Conservation (phyloP, 2,888 invertebrate species). For the Amphipyra berbera region DNA sequence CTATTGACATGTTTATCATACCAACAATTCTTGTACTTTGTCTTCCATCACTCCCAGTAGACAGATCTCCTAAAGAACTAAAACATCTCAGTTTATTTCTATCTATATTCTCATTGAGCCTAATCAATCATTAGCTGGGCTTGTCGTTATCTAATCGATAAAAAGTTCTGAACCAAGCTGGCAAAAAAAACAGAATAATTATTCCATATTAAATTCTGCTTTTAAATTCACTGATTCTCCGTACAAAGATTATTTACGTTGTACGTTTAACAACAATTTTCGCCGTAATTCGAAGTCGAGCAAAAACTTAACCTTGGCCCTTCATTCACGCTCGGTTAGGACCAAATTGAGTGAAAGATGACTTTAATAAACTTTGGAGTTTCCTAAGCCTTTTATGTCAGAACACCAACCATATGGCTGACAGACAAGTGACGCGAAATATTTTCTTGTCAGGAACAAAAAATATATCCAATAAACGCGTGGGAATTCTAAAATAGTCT, state of each 20-base stretch:
- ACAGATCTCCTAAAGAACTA: no score
- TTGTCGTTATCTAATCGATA: no score
- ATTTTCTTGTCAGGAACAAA: conserved; percentile 13
- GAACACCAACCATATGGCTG: conserved; percentile 35
- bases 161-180: no score
- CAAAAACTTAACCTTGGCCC: conserved; percentile 60
- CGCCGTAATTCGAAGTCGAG: conserved; percentile 15
- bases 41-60: no score
- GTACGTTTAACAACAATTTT: conserved; percentile 6
- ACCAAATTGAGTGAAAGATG: conserved; percentile 73
- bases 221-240: neutral
- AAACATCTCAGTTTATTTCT: no score
- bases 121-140: no score
- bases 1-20: no score
- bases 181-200: no score
- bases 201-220: neutral
- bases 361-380: conserved; percentile 57
- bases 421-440: conserved; percentile 16
- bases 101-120: neutral
- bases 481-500: neutral
- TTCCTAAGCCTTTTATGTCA: conserved; percentile 49
- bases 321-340: conserved; percentile 71
- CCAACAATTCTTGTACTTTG: no score
- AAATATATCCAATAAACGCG: neutral
- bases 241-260: neutral